Conservation (phyloP, 2,888 invertebrate genomes). For the Chironomus tentans region DNA sequence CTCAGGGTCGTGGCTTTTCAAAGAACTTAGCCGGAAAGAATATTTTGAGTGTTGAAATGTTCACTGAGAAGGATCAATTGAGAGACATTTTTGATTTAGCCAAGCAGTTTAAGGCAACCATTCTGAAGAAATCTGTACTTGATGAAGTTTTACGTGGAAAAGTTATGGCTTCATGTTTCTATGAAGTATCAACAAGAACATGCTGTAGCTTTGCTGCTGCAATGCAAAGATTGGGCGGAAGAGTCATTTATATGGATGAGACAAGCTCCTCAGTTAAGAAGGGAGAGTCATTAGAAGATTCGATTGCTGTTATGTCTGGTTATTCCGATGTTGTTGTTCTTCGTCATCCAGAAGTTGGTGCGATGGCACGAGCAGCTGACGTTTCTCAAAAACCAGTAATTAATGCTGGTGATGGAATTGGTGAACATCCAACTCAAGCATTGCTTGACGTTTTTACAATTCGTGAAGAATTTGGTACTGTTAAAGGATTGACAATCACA, state of each 20-base stretch:
- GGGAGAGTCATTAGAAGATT: slow-evolving; percentile 90
- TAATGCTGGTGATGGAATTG: slow-evolving; percentile 96
- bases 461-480: slow-evolving; percentile 96
- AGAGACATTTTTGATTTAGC: slow-evolving; percentile 93
- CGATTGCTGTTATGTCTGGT: slow-evolving; percentile 77
- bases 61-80: slow-evolving; percentile 73
- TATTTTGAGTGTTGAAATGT: slow-evolving; percentile 75
- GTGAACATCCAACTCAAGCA: slow-evolving; percentile 97
- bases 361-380: slow-evolving; percentile 71
- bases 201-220: slow-evolving; percentile 94
- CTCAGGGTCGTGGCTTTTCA: slow-evolving; percentile 39
- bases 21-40: slow-evolving; percentile 60
- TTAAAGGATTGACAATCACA: slow-evolving; percentile 93
- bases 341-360: slow-evolving; percentile 87
- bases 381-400: slow-evolving; percentile 84
- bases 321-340: slow-evolving; percentile 92
- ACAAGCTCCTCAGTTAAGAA: slow-evolving; percentile 89
- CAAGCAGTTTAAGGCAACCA: slow-evolving; percentile 71
- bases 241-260: slow-evolving; percentile 83
- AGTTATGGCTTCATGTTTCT: slow-evolving; percentile 93
- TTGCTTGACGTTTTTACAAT: slow-evolving; percentile 96
- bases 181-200: slow-evolving; percentile 95
- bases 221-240: slow-evolving; percentile 92
- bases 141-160: slow-evolving; percentile 85
- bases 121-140: slow-evolving; percentile 71